Percentiles rank a stretch among this genome's conserved stretches.
Conservation (phyloP, 2,797 vertebrate species). For the Synanceia verrucosa region DNA sequence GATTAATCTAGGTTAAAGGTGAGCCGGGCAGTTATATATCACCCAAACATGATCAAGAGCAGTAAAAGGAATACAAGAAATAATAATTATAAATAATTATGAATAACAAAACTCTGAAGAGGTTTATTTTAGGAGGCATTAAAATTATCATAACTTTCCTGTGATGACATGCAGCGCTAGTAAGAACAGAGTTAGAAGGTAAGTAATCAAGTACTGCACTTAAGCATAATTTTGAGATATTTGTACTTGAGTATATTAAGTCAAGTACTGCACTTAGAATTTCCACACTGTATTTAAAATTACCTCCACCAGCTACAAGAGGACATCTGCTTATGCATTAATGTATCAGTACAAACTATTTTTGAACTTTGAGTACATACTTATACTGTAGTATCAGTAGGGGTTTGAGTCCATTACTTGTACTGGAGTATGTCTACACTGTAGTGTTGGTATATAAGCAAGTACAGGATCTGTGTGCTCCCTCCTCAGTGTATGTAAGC, state of each 20-base stretch:
- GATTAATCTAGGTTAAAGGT: not conserved
- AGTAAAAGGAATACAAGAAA: not conserved
- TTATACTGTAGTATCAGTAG: not conserved
- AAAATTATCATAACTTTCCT: not conserved
- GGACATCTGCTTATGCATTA: not conserved
- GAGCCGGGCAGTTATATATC: not conserved
- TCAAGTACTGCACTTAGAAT: too few relatives aligned
- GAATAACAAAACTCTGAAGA: not conserved
- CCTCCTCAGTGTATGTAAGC: slow-evolving; percentile 11
- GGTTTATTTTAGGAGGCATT: not conserved
- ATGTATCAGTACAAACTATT: not conserved
- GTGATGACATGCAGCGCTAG: too few relatives aligned
- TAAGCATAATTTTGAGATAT: not conserved
- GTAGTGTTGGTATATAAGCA: not conserved
- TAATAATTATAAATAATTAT: too few relatives aligned
- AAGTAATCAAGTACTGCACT: too few relatives aligned
- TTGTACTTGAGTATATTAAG: not conserved
- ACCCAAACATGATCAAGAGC: not conserved
- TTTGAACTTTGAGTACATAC: not conserved
- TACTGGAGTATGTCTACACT: not conserved
- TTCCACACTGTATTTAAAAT: not conserved
- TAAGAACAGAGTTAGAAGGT: too few relatives aligned
- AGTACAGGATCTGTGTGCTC: not conserved
- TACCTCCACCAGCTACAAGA: not conserved
- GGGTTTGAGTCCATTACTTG: too few relatives aligned